phyloP scores from a whole-genome alignment of 35 echinoderm and acorn worm genomes.

The Apostichopus parvimensis region DNA sequence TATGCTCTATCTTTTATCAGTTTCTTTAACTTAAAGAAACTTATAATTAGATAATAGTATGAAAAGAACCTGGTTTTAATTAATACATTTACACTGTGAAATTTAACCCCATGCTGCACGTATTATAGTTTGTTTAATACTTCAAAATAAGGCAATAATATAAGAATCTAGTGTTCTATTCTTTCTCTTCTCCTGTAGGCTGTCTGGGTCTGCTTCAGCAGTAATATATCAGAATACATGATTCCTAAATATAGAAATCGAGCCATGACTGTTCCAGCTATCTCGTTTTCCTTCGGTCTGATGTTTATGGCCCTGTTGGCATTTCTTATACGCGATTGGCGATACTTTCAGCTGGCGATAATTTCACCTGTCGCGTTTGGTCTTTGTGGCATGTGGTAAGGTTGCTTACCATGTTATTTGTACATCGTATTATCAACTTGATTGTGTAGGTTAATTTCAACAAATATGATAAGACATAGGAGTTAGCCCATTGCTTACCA shows the following conservation, averaged over 20 bases:
- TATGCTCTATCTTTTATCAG: not conserved
- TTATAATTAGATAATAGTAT: not conserved
- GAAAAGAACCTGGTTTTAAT: too few species aligned
- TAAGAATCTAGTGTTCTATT: not conserved
- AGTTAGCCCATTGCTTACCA: too few species aligned
- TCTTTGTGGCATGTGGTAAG: conserved; percentile 6
- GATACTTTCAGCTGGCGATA: conserved; percentile 27
- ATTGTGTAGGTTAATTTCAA: too few species aligned
- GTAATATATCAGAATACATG: conserved; percentile 37
- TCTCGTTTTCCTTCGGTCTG: not conserved
- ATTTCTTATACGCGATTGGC: conserved; percentile 40
- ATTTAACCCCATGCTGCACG: too few species aligned
- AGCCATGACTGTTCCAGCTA: conserved; percentile 19
- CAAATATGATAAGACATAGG: too few species aligned
- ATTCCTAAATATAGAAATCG: conserved; percentile 29
- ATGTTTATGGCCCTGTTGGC: conserved; percentile 27
- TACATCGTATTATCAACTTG: too few species aligned
- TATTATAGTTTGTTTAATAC: too few species aligned
- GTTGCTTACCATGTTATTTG: too few species aligned
- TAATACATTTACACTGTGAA: too few species aligned
- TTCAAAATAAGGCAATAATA: not conserved
- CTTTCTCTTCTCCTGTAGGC: not conserved
- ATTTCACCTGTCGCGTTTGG: not conserved
- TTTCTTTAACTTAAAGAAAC: not conserved
- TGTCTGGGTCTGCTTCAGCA: not conserved